Evolutionary conservation across 2,113 vertebrate genomes (phyloP).

Genomic region (Apaloderma vittatum): DNA sequence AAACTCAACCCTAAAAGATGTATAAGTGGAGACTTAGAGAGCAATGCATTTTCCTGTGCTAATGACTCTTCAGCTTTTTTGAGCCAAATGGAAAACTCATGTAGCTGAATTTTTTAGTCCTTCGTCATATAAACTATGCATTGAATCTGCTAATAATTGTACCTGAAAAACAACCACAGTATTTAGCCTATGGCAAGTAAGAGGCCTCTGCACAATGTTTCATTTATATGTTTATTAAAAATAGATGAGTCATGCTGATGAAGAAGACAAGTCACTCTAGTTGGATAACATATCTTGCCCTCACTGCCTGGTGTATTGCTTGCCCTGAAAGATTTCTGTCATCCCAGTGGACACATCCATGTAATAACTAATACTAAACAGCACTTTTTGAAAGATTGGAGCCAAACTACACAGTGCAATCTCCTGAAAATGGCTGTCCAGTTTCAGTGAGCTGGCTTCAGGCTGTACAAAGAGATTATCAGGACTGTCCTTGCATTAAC

Average conservation of each 20-base stretch:
- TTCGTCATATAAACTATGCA: not conserved
- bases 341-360: not conserved
- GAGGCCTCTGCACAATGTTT: not conserved
- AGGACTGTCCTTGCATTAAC: not conserved
- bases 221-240: constrained; percentile 15
- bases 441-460: not conserved
- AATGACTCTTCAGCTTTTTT: not conserved
- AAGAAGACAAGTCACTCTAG: not conserved
- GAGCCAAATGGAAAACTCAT: not conserved
- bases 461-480: not conserved
- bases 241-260: not conserved
- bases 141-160: constrained; percentile 1
- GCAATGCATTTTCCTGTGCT: not conserved
- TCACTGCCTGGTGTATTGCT: not conserved
- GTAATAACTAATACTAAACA: not conserved
- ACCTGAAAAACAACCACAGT: not conserved
- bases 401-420: not conserved
- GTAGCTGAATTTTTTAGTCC: not conserved
- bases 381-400: not conserved
- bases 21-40: not conserved
- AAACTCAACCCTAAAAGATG: not conserved
- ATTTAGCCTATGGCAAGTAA: not conserved
- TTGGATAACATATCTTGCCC: not conserved
- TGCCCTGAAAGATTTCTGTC: not conserved
- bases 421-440: not conserved